A percentile compares a stretch with the other conserved stretches of the same genome.
These are phyloP conservation scores for Oenanthe melanoleuca DNA, from an alignment of 2,113 vertebrate species.

Conservation along the genomic window DNA sequence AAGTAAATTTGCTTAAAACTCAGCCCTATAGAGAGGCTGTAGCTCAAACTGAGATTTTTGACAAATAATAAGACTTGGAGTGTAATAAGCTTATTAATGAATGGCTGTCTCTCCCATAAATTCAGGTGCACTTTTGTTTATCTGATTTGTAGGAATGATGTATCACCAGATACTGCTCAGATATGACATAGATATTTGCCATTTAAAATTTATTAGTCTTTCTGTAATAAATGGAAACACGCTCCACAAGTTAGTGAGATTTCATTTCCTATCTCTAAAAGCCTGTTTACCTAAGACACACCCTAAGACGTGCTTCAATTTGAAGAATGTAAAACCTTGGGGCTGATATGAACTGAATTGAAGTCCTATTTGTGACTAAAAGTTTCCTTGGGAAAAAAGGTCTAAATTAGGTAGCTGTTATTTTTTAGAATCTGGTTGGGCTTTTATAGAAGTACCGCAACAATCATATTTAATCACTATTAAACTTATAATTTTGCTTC, in stretches of 20 bases:
- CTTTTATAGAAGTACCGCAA: neutral
- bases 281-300: neutral
- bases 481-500: neutral
- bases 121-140: neutral
- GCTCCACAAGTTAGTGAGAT: neutral
- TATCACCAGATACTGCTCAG: neutral
- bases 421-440: neutral
- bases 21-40: fast-evolving
- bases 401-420: neutral
- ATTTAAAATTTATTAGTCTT: neutral
- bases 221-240: neutral
- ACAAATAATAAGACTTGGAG: neutral
- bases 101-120: neutral
- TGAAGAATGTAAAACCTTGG: neutral
- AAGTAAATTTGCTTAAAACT: neutral
- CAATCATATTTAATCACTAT: neutral
- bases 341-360: neutral
- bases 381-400: neutral
- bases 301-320: neutral
- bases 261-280: neutral
- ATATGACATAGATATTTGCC: neutral
- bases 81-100: neutral
- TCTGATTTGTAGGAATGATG: fast-evolving
- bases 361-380: neutral
- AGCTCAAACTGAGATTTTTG: neutral